Evolutionary conservation across 2,113 vertebrate genomes (phyloP), one percentile per base, ranked within the genome.

Genomic region (Dipodomys stephensi): DNA sequence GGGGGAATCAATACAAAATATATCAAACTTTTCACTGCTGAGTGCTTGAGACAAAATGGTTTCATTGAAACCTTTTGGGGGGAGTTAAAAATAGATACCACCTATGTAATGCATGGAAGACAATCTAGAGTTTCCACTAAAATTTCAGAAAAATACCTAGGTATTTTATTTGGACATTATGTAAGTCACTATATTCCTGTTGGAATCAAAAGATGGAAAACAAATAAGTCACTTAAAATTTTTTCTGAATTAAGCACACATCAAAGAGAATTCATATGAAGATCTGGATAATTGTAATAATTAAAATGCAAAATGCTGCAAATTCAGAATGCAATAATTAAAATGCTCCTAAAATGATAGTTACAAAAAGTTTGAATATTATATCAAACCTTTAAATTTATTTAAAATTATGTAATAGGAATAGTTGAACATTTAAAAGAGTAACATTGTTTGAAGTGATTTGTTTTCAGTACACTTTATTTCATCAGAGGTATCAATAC

Each of bases 41-140:
- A 39, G 12, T 91, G 4, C 49, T 72, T 84, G 39, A 91, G 73
- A 44, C 78, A 90, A 60, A 90, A 44, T 80, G 57, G 30, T 86
- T 95, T 96, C 57, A 88, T 6, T 92, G 74, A 76, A 90, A 89
- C 15, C 35, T 64, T 65, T 30, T 19, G 92, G 76, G 32, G 77
- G 69, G 39, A 39, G 92, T 93, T 94, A 15, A 16, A 87, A 49
- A 73, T 2, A 72, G 30, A 53, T 16, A 57, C 12, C 32, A 73
- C 82, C 53, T 81, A 2, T 90, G 20, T 85, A n/a, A 84, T 90
- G 22, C 53, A 96, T 76, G 15, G 27, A 74, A 71, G 32, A 73
- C 25, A 93, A 35, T 82, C 82, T 76, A 76, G 77, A 57, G 23
- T 95, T 93, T 83, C 74, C 83, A 44, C 57, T 11, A 72, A 44